phyloP scores from a whole-genome alignment of 2,113 vertebrate genomes.

The Sylvia atricapilla region DNA sequence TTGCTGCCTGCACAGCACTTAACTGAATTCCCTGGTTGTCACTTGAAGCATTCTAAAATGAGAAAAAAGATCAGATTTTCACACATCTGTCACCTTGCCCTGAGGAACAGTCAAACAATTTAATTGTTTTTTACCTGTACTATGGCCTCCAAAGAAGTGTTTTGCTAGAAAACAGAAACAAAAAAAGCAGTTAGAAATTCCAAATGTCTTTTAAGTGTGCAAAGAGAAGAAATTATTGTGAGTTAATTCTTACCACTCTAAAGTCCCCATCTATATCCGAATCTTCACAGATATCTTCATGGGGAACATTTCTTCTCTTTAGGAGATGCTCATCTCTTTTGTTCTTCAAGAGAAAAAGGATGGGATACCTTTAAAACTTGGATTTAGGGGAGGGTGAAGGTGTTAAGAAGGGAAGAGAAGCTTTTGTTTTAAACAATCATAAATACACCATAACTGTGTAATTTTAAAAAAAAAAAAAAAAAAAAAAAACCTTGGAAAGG shows the following conservation, averaged over 20 bases:
- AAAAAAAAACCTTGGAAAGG: not conserved
- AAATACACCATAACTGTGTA: not conserved
- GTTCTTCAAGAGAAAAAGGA: constrained; percentile 75
- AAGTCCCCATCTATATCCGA: constrained; percentile 95
- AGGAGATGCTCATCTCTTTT: constrained; percentile 97
- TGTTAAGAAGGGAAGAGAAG: not conserved
- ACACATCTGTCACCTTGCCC: not conserved
- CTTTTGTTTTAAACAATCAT: not conserved
- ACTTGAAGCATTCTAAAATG: constrained; percentile 93
- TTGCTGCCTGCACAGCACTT: constrained; percentile 97
- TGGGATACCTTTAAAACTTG: not conserved
- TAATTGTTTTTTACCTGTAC: constrained; percentile 85
- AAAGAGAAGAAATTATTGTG: not conserved
- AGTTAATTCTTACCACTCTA: constrained; percentile 85
- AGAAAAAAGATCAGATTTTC: not conserved
- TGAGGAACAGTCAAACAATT: not conserved
- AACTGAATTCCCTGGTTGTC: constrained; percentile 98
- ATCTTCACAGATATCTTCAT: constrained; percentile 95
- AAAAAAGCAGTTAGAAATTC: constrained; percentile 7
- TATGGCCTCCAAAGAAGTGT: constrained; percentile 97
- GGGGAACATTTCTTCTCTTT: constrained; percentile 95
- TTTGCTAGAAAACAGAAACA: constrained; percentile 82
- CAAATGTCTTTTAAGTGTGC: not conserved
- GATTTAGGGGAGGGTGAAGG: fast-evolving
- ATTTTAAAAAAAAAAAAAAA: too few species aligned